Base-by-base conservation (phyloP, 2,797 vertebrate genomes). In the Morus bassanus region DNA sequence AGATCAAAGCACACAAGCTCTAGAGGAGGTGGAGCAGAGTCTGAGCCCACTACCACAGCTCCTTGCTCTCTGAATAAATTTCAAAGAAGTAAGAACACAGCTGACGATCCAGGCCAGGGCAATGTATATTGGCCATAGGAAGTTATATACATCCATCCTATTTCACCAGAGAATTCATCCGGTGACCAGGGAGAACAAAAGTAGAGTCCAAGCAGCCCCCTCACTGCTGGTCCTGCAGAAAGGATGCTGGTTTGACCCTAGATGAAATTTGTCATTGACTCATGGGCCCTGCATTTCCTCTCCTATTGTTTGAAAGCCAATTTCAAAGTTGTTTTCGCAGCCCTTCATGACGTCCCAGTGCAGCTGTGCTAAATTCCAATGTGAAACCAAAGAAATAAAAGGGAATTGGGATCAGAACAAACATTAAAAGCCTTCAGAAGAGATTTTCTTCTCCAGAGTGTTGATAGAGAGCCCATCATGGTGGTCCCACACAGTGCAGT, bases 341-440 rank as follows among this genome's bases (percentile, higher is more conserved):
- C 68, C 68, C 64, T 94, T 87, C 1, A 3, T 85, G 93, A 95
- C 6, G 7, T 95, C 75, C 75, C 61, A 77, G 48, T 50, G 74
- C 95, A 97, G 96, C 96, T 95, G 96, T 88, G 93, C 81, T 93
- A 60, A 94, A 93, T 95, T 96, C 90, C 93, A 93, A 19, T 0
- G 46, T 59, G 78, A 80, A 95, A 95, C 45, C 1, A 0, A 90
- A 94, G 92, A 80, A 89, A 68, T 83, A 30, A 74, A 92, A 92
- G 30, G 22, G 41, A 86, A 53, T 30, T 56, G n/a, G 33, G 46
- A 94, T 89, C 81, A 83, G 45, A 75, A 45, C 3, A 27, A 86
- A 91, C 30, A 54, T 18, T 45, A 79, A 76, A 93, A 50, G 21
- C 22, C n/a, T 79, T 67, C 77, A 82, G 56, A 91, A 91, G 45